Percentiles rank a stretch among this genome's conserved stretches.
These are phyloP conservation scores for Clivina fossor DNA, from an alignment of 2,888 invertebrate genomes.

Conservation along the genomic window DNA sequence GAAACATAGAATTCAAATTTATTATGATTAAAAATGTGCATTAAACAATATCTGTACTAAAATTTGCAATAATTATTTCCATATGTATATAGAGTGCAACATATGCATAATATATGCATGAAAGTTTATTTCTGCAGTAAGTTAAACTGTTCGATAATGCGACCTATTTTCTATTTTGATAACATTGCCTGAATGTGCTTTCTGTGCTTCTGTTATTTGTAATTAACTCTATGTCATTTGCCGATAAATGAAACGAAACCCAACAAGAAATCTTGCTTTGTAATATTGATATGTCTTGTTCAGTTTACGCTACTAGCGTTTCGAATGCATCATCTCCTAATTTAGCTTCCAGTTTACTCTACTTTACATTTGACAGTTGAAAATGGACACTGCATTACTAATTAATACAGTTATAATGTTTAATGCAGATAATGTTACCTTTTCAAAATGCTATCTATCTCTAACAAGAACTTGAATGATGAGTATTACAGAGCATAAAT, in stretches of 20 bases:
- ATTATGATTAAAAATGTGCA: too few species aligned
- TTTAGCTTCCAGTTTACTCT: too few species aligned
- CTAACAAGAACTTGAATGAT: too few species aligned
- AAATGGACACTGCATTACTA: too few species aligned
- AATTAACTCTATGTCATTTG: conserved; percentile 20
- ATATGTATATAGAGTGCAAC: not conserved
- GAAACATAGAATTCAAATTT: too few species aligned
- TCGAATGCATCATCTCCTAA: too few species aligned
- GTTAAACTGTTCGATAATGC: not conserved
- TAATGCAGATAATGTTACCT: too few species aligned
- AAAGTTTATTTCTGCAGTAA: not conserved
- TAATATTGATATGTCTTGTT: conserved; percentile 9
- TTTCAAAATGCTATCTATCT: too few species aligned
- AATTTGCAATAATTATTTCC: not conserved
- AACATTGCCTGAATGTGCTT: conserved; percentile 3
- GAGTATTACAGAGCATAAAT: too few species aligned
- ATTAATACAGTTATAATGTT: too few species aligned
- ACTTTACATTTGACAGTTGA: too few species aligned
- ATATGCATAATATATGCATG: not conserved
- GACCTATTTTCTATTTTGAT: conserved; percentile 10
- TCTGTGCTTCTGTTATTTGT: conserved; percentile 14
- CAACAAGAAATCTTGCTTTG: conserved; percentile 2
- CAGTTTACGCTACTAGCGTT: too few species aligned
- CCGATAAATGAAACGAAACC: not conserved
- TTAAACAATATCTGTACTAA: not conserved